Percentiles rank a stretch among this genome's conserved stretches.
phyloP scores from a whole-genome alignment of 2,113 vertebrate genomes.

The Osmerus mordax region DNA sequence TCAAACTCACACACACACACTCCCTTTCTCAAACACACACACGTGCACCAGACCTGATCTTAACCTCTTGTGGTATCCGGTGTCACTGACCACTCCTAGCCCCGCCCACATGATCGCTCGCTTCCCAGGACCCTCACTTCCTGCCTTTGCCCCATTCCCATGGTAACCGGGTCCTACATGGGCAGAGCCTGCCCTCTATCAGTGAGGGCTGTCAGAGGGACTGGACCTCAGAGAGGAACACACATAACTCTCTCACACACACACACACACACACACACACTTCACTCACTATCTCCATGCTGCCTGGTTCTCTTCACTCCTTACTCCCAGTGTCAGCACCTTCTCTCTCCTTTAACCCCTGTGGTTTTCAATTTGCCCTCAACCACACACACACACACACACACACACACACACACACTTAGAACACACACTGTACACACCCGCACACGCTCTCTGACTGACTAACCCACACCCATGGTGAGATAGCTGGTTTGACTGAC shows the following conservation, averaged over 20 bases:
- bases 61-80: conserved; percentile 46
- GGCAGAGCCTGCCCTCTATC: conserved; percentile 57
- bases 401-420: neutral
- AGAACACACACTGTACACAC: neutral
- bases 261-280: no score
- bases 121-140: conserved; percentile 72
- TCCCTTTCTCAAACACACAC: conserved; percentile 2
- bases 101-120: conserved; percentile 66
- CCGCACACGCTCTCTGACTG: neutral
- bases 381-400: neutral
- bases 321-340: no score
- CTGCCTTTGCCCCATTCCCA: conserved; percentile 70
- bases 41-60: conserved; percentile 2
- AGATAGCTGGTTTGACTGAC: conserved; percentile 53
- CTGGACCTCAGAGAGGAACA: no score
- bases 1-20: neutral
- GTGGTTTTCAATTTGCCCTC: neutral
- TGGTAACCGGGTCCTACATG: conserved; percentile 65
- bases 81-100: conserved; percentile 61
- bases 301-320: no score
- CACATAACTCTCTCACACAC: no score
- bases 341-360: no score
- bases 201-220: conserved; percentile 25
- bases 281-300: no score
- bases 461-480: neutral